phyloP scores from a whole-genome alignment of 2,113 vertebrate species.

The Barnardius zonarius region DNA sequence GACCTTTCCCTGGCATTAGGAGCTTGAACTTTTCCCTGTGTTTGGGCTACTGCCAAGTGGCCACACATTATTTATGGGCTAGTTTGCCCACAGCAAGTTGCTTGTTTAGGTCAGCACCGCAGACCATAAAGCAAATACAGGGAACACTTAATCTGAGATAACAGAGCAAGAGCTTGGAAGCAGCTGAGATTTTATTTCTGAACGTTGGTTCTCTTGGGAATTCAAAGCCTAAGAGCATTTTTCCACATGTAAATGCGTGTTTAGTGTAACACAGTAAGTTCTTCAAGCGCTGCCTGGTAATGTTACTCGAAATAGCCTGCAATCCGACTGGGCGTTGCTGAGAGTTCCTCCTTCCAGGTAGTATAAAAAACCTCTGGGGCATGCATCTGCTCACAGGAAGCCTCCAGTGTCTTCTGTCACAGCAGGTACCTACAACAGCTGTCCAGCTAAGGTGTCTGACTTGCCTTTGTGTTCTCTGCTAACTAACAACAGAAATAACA shows the following conservation, averaged over 20 bases:
- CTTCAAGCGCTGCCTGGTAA: constrained; percentile 24
- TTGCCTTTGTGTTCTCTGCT: neutral
- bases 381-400: neutral
- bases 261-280: constrained; percentile 20
- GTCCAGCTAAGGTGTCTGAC: neutral
- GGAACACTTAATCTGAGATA: neutral
- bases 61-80: neutral
- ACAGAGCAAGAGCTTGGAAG: neutral
- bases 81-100: neutral
- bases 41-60: neutral
- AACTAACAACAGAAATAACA: neutral
- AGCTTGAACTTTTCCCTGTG: neutral
- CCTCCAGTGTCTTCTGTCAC: neutral
- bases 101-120: neutral
- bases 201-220: neutral
- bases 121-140: accelerated
- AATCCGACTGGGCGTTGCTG: constrained; percentile 28
- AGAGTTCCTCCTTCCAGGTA: constrained; percentile 55
- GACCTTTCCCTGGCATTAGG: neutral
- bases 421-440: neutral
- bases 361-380: constrained; percentile 67
- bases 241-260: neutral
- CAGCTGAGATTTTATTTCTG: neutral
- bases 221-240: neutral
- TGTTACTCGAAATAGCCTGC: constrained; percentile 73